phyloP scores from a whole-genome alignment of 2,888 invertebrate species.

The Strigamia transsilvanica region DNA sequence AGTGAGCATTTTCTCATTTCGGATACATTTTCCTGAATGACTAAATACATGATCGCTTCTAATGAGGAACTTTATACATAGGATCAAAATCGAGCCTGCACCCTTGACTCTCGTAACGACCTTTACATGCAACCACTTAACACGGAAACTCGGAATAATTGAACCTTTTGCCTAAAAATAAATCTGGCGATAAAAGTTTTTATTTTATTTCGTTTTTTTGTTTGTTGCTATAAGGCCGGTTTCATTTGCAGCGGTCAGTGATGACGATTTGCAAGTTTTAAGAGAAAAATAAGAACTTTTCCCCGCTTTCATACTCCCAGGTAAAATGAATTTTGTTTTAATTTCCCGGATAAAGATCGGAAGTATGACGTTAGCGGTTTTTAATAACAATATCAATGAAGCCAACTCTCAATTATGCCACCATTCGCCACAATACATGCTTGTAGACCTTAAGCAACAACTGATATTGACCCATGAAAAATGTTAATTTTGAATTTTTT shows the following conservation, averaged over 20 bases:
- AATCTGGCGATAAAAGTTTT: neutral
- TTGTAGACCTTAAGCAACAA: too few species aligned
- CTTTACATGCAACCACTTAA: neutral
- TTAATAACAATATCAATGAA: too few species aligned
- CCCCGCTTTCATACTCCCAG: neutral
- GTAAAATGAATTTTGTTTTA: neutral
- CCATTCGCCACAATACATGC: too few species aligned
- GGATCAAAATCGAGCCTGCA: neutral
- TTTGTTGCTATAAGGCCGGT: neutral
- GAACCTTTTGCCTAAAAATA: conserved; percentile 6
- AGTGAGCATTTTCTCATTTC: conserved; percentile 67
- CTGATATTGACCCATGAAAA: too few species aligned
- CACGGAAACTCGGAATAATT: neutral
- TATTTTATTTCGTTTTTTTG: neutral
- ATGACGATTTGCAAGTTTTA: neutral
- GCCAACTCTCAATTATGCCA: too few species aligned
- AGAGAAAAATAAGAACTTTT: neutral
- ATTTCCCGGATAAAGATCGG: too few species aligned
- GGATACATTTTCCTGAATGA: conserved; percentile 77
- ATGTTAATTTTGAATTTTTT: too few species aligned
- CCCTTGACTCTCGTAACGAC: conserved; percentile 12
- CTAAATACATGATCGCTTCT: conserved; percentile 75
- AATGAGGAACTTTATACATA: conserved; percentile 9
- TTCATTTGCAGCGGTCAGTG: neutral
- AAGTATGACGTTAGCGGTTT: too few species aligned